Conservation (phyloP, 1,140 invertebrate genomes). For the Cherax destructor region DNA sequence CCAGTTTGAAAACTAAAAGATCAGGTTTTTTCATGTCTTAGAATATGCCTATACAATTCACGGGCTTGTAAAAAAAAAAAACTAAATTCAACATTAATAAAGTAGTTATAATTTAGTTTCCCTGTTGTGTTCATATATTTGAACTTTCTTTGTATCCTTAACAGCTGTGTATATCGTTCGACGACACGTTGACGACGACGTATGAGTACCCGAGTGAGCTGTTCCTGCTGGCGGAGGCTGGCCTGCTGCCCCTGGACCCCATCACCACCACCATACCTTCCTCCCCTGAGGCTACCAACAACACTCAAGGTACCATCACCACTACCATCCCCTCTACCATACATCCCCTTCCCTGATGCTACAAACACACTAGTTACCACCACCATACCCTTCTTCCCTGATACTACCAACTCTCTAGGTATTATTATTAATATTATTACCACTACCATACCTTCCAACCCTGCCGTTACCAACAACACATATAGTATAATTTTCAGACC, state of each 20-base stretch:
- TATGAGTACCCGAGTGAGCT: constrained; percentile 92
- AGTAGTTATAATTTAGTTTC: too few species aligned
- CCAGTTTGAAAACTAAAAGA: too few species aligned
- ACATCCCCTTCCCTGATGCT: not conserved
- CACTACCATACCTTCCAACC: too few species aligned
- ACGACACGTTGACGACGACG: constrained; percentile 86
- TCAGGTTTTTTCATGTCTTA: too few species aligned
- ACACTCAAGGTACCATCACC: not conserved
- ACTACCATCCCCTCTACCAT: not conserved
- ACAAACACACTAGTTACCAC: not conserved
- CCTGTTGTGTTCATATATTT: too few species aligned
- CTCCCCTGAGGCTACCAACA: not conserved
- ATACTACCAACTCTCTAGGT: too few species aligned
- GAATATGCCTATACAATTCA: too few species aligned
- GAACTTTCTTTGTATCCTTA: constrained; percentile 73
- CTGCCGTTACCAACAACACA: too few species aligned
- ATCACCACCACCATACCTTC: not conserved
- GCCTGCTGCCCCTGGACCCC: not conserved
- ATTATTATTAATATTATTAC: too few species aligned
- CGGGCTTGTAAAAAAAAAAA: too few species aligned
- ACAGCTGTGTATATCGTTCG: constrained; percentile 89
- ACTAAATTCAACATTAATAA: too few species aligned
- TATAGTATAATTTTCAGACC: too few species aligned
- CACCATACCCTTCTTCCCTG: not conserved
- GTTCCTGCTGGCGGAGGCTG: constrained; percentile 80